Percentiles rank a stretch among this genome's conserved stretches.
Conservation (phyloP, 2,113 vertebrate species). For the Cyphomyrus discorhynchus region DNA sequence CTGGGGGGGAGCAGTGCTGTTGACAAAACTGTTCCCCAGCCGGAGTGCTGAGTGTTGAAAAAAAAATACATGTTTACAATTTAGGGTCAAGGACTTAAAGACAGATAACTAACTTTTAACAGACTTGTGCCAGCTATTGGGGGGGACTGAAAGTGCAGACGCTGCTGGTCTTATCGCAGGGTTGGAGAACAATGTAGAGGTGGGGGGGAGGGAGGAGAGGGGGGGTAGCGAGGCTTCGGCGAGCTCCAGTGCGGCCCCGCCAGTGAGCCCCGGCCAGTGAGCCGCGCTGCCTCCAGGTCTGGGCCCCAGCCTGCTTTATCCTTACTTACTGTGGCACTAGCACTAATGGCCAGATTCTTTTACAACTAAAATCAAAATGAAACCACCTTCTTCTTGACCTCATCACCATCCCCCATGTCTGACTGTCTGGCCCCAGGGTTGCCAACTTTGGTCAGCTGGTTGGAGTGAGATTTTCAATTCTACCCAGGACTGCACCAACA, state of each 20-base stretch:
- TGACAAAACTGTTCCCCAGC: slow-evolving; percentile 79
- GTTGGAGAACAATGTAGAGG: neutral
- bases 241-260: neutral
- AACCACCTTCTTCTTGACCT: neutral
- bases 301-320: neutral
- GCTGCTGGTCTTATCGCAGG: slow-evolving; percentile 4
- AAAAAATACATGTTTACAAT: slow-evolving; percentile 86
- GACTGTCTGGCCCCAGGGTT: neutral
- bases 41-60: slow-evolving; percentile 73
- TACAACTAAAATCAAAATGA: neutral
- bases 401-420: neutral
- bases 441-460: neutral
- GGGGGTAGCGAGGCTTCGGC: neutral
- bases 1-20: slow-evolving; percentile 65
- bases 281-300: neutral
- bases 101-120: slow-evolving; percentile 84
- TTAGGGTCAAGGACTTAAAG: slow-evolving; percentile 90
- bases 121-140: slow-evolving; percentile 72
- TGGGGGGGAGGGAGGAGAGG: neutral
- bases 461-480: neutral
- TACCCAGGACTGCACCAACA: neutral
- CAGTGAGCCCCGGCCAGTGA: neutral
- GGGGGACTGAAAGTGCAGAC: slow-evolving; percentile 35
- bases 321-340: neutral
- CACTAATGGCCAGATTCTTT: neutral